Evolutionary conservation across 2,888 invertebrate genomes (phyloP).

Genomic region (Caenorhabditis virilis): DNA sequence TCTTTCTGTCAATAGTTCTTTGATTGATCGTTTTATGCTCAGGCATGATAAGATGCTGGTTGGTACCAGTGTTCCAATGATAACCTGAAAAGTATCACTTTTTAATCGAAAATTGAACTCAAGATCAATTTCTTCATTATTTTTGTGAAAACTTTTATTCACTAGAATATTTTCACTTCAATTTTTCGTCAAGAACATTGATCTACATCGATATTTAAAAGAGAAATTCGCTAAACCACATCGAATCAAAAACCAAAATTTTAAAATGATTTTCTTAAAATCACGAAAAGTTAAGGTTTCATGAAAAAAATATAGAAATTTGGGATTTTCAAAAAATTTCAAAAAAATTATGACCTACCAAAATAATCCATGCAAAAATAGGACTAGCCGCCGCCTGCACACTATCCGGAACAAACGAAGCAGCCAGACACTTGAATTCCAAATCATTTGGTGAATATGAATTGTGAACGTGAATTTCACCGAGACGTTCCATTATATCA

Average conservation of each 20-base stretch:
- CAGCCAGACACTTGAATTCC: constrained; percentile 7
- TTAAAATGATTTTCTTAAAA: too few relatives aligned
- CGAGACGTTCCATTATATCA: constrained; percentile 26
- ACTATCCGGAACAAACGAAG: constrained; percentile 15
- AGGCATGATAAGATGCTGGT: constrained; percentile 25
- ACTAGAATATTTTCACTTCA: neutral
- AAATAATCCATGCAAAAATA: constrained; percentile 12
- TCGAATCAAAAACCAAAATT: neutral
- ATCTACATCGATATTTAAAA: neutral
- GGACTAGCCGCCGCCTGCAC: constrained; percentile 20
- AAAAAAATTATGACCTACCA: constrained; percentile 2
- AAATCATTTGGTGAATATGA: constrained; percentile 3
- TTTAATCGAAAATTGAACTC: neutral
- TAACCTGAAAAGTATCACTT: constrained; percentile 22
- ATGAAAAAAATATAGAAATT: neutral
- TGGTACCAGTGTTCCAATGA: constrained; percentile 29
- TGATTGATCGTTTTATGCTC: constrained; percentile 33
- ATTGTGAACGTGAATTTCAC: constrained; percentile 25
- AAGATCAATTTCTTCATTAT: neutral
- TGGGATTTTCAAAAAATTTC: neutral
- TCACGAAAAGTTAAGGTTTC: neutral
- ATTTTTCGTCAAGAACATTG: neutral
- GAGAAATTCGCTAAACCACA: neutral
- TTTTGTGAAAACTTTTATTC: neutral
- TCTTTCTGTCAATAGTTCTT: constrained; percentile 46